Percentiles rank a stretch among this genome's conserved stretches.
Evolutionary conservation across 2,113 vertebrate species (phyloP).

Genomic region (Turdus rufiventris): DNA sequence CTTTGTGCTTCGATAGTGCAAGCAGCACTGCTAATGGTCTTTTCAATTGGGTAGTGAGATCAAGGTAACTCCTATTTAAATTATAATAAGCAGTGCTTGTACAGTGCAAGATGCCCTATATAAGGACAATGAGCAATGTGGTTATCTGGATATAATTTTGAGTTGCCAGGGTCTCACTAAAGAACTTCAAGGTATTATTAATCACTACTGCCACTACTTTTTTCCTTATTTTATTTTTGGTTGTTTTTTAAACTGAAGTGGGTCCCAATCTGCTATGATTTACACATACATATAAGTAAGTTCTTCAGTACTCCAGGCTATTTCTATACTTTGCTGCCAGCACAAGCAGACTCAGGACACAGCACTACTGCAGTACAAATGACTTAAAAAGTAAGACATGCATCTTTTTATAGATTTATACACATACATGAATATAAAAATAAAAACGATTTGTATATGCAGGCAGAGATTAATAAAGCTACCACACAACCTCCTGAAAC

Average conservation of each 20-base stretch:
- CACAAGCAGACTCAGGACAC: neutral
- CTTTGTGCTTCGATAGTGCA: constrained; percentile 40
- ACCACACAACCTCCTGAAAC: neutral
- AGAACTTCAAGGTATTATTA: constrained; percentile 27
- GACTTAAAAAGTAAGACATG: neutral
- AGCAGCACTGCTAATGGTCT: constrained; percentile 50
- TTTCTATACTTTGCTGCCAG: neutral
- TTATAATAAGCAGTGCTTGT: constrained; percentile 45
- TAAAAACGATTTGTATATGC: neutral
- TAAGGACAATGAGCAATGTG: constrained; percentile 29
- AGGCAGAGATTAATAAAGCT: neutral
- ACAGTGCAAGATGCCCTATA: neutral
- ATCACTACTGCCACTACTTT: neutral
- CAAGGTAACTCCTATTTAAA: constrained; percentile 67
- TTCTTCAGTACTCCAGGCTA: neutral
- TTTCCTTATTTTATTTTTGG: neutral
- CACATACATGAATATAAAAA: neutral
- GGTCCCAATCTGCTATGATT: neutral
- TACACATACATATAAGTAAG: neutral
- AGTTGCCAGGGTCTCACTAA: constrained; percentile 30
- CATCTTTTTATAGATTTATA: neutral
- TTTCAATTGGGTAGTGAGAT: constrained; percentile 49
- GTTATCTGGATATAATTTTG: constrained; percentile 32
- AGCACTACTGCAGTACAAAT: neutral
- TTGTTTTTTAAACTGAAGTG: neutral